Base-by-base conservation (phyloP, 1,140 invertebrate genomes). In the Hylaeus anthracinus region DNA sequence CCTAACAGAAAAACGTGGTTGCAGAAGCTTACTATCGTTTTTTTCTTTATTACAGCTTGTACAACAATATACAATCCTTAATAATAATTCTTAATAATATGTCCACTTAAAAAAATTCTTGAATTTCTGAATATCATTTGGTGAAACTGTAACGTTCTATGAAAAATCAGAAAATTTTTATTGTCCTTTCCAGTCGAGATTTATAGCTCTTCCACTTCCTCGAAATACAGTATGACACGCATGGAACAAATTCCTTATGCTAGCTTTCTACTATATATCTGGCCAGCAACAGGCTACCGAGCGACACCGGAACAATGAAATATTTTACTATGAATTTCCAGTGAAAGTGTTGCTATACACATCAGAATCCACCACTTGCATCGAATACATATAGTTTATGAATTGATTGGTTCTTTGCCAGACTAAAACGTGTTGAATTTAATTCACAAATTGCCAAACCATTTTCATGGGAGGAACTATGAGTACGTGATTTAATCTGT, bases 261-360 rank as follows among this genome's bases (percentile, higher is more conserved):
- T 2, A 1, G 39, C 61, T 39, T 8, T 1, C 39, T 5, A 39
- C 39, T 64, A 39, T 63, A 63, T 63, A 41, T 43, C 61, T 64
- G 5, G 39, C 61, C 39, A 64, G 61, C 61, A 64, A 64, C 61
- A 64, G 61, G 61, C 61, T 64, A 43, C 39, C 39, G 10, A 63
- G 39, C 39, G 39, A 41, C 61, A 15, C 10, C 10, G 37, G 61
- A 64, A 64, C 61, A 64, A 43, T 64, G 39, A 64, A 64, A 64
- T 64, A 43, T 43, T 64, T 64, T 64, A 39, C 60, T 43, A 43
- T 37, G 61, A 43, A 12, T 39, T 63, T 41, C 61, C 10, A 43
- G 61, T 43, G 61, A 64, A 64, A 64, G 39, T 64, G 12, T 3
- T 4, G 3, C 14, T 43, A 15, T 43, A 3, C 12, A 15, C 61